Conservation (phyloP, 2,113 vertebrate genomes). For the Lathamus discolor region DNA sequence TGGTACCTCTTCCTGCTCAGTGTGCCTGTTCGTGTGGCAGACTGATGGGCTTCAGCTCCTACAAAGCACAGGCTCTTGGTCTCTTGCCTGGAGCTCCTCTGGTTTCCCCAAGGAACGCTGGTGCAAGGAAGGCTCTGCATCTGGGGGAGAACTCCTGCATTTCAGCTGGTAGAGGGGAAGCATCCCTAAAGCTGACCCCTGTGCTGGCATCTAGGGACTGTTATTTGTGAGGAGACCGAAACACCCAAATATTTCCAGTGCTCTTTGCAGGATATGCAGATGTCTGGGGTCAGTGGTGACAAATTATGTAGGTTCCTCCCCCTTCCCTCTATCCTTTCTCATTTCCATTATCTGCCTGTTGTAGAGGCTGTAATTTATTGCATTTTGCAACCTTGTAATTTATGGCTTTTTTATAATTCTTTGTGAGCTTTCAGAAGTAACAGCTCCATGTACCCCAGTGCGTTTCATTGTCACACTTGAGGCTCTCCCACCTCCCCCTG, state of each 20-base stretch:
- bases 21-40: not conserved
- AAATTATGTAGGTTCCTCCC: constrained; percentile 73
- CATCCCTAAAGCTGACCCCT: not conserved
- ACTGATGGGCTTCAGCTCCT: not conserved
- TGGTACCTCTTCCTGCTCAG: not conserved
- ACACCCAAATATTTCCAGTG: constrained; percentile 64
- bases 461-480: constrained; percentile 64
- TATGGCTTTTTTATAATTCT: constrained; percentile 68
- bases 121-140: fast-evolving
- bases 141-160: not conserved
- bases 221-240: constrained; percentile 24
- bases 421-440: constrained; percentile 64
- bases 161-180: not conserved
- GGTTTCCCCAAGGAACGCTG: not conserved
- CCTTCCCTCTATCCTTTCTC: constrained; percentile 56
- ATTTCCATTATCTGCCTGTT: constrained; percentile 74
- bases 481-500: constrained; percentile 56
- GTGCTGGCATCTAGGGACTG: not conserved
- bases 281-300: constrained; percentile 70
- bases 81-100: not conserved
- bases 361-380: constrained; percentile 75
- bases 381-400: constrained; percentile 74
- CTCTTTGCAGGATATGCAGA: constrained; percentile 54
- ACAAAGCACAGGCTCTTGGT: fast-evolving
- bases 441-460: constrained; percentile 54